These are phyloP conservation scores for Acipenser ruthenus DNA, from an alignment of 2,797 vertebrate species.

Conservation along the genomic window DNA sequence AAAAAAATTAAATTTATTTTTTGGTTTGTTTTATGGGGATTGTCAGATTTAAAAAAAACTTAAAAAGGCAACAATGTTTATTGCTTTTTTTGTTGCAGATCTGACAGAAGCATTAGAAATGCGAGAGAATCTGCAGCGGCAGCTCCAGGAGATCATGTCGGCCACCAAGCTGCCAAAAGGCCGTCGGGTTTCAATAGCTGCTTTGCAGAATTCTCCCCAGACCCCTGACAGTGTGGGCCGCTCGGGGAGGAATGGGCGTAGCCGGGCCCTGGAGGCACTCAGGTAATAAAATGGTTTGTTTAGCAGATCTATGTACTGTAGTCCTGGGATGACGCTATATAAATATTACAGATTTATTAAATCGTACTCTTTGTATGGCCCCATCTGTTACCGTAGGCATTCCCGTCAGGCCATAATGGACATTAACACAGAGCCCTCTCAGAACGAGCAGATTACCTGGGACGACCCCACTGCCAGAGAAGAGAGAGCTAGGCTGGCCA, in stretches of 20 bases:
- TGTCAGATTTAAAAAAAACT: too few relatives aligned
- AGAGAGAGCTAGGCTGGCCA: conserved; percentile 89
- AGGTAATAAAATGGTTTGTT: conserved; percentile 50
- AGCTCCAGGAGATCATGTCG: conserved; percentile 95
- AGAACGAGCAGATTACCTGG: conserved; percentile 96
- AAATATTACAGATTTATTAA: not conserved
- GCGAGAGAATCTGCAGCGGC: conserved; percentile 85
- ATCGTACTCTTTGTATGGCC: not conserved
- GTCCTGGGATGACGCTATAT: not conserved
- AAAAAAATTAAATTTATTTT: too few relatives aligned
- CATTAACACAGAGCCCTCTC: conserved; percentile 86
- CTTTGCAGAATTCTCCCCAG: conserved; percentile 58
- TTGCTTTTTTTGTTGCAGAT: conserved; percentile 39
- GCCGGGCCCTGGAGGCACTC: conserved; percentile 78
- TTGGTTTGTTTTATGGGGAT: too few relatives aligned
- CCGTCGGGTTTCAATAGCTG: conserved; percentile 54
- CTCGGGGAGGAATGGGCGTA: conserved; percentile 60
- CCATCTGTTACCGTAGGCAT: conserved; percentile 50
- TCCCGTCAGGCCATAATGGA: conserved; percentile 69
- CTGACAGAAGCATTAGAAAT: conserved; percentile 82
- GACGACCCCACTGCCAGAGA: conserved; percentile 93
- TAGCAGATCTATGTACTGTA: not conserved
- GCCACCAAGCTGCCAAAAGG: conserved; percentile 78
- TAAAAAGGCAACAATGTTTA: not conserved
- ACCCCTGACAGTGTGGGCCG: conserved; percentile 65